phyloP scores from a whole-genome alignment of 2,888 invertebrate species.

The Nemapogon koenigi region DNA sequence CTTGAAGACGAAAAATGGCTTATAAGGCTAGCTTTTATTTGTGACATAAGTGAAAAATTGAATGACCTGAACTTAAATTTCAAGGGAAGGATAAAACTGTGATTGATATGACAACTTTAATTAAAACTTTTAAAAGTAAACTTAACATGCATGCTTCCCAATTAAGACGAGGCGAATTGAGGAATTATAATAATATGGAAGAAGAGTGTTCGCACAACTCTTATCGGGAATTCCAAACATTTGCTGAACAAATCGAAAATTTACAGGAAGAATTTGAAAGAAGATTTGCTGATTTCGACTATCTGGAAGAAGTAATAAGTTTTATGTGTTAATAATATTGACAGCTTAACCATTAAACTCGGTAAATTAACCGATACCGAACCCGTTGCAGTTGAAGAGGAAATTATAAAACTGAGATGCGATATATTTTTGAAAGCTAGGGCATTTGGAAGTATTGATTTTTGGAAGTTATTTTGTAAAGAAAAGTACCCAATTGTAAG shows the following conservation, averaged over 20 bases:
- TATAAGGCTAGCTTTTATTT: too few relatives aligned
- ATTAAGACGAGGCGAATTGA: too few relatives aligned
- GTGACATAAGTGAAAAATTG: too few relatives aligned
- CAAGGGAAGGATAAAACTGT: too few relatives aligned
- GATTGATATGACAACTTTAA: too few relatives aligned
- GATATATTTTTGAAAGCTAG: constrained; percentile 11
- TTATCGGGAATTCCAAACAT: constrained; percentile 4
- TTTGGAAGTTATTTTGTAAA: constrained; percentile 2
- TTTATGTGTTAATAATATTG: constrained; percentile 1
- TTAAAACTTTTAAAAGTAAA: too few relatives aligned
- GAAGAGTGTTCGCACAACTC: too few relatives aligned
- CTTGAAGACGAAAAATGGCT: not conserved
- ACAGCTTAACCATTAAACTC: not conserved
- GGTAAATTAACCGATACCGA: not conserved
- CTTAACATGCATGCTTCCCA: too few relatives aligned
- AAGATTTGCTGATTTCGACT: constrained; percentile 2
- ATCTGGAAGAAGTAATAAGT: constrained; percentile 5
- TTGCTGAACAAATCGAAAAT: constrained; percentile 3
- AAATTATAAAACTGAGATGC: constrained; percentile 8
- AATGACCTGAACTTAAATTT: too few relatives aligned
- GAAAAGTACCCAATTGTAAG: constrained; percentile 9
- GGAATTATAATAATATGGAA: too few relatives aligned
- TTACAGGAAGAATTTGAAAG: constrained; percentile 3
- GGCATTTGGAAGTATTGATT: constrained; percentile 2
- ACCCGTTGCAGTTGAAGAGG: constrained; percentile 1